Percentiles rank a stretch among this genome's conserved stretches.
These are phyloP conservation scores for Aelia acuminata DNA, from an alignment of 2,888 invertebrate species.

Conservation along the genomic window DNA sequence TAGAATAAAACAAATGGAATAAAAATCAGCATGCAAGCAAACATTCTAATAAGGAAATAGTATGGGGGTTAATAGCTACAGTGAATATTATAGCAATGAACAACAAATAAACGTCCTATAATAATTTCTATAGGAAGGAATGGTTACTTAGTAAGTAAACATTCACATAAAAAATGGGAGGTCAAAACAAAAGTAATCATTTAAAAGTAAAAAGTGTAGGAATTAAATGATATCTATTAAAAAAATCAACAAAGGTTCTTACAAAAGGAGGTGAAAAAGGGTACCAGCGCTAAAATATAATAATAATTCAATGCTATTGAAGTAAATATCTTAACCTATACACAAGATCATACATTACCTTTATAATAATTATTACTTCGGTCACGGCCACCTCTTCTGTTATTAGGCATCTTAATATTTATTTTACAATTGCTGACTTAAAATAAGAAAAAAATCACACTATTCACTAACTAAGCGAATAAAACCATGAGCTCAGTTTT, in stretches of 20 bases:
- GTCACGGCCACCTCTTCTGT: constrained; percentile 56
- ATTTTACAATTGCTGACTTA: background rate
- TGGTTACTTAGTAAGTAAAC: too few species aligned
- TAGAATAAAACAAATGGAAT: too few species aligned
- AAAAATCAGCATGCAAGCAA: too few species aligned
- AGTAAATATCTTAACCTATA: background rate
- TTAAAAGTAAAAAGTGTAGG: background rate
- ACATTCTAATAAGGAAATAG: too few species aligned
- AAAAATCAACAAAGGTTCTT: background rate
- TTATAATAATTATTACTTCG: constrained; percentile 50
- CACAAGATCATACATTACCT: constrained; percentile 22
- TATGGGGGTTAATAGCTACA: background rate
- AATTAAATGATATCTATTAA: background rate
- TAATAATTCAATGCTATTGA: too few species aligned
- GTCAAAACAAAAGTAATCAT: background rate
- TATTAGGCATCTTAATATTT: constrained; percentile 24
- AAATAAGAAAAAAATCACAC: background rate
- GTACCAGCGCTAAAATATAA: background rate
- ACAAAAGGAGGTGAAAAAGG: background rate
- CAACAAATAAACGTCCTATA: background rate
- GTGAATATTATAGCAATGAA: background rate
- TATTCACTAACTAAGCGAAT: background rate
- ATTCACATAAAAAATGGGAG: background rate
- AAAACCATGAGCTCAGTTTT: background rate
- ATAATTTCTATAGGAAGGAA: background rate